A percentile compares a stretch with the other conserved stretches of the same genome.
Conservation (phyloP, 2,797 vertebrate genomes). For the Spinibarbus caldwelli region DNA sequence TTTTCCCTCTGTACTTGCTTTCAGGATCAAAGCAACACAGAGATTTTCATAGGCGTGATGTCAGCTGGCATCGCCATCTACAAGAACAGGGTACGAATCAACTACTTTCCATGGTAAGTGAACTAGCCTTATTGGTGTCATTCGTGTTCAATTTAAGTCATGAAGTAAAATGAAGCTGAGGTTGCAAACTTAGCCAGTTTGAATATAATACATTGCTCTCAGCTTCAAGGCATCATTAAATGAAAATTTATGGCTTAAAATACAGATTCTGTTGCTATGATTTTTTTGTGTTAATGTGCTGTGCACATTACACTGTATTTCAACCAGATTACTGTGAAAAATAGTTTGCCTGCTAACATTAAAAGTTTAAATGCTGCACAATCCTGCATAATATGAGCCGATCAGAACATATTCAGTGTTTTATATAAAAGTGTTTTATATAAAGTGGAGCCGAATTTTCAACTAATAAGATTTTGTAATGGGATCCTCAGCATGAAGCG, state of each 20-base stretch:
- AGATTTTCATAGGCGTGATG: constrained; percentile 96
- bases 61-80: constrained; percentile 94
- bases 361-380: background rate
- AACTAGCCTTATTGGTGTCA: background rate
- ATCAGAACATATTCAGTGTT: background rate
- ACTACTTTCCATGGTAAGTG: constrained; percentile 97
- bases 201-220: background rate
- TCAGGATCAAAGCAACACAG: constrained; percentile 98
- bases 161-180: background rate
- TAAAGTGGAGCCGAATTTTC: no score
- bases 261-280: background rate
- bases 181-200: background rate
- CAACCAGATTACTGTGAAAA: no score
- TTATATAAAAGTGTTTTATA: no score
- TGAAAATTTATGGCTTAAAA: background rate
- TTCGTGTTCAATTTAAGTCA: background rate
- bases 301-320: background rate
- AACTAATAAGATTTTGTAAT: no score
- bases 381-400: background rate
- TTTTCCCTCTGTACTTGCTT: constrained; percentile 13
- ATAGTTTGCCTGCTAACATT: background rate
- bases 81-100: constrained; percentile 98
- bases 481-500: no score
- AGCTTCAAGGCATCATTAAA: background rate
- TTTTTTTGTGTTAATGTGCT: background rate